Base-by-base conservation (phyloP, 2,888 invertebrate species). In the Callyntrura guangdongensis region DNA sequence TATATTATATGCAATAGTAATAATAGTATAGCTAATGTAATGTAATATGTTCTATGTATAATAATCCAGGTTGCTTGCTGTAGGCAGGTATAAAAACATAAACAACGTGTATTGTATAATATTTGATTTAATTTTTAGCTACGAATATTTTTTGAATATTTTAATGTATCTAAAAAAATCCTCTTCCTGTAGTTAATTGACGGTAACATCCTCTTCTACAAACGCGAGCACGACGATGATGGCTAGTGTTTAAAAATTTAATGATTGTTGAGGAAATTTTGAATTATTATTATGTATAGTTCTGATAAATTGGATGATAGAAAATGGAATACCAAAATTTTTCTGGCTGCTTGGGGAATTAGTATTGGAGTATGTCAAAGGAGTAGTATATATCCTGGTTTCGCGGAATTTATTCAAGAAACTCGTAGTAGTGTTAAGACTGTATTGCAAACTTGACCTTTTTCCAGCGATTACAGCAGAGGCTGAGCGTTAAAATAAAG, bases 61-160 rank as follows among this genome's bases (percentile, higher is more conserved):
- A 88, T 90, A 90, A 90, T 90, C 90, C 90, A 90, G 90, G 90
- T 90, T 90, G 90, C 90, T 90, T 90, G 90, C 90, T 90, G 90
- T 82, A 90, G 90, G 90, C 86, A 90, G 90, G 90, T 90, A 90
- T 90, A 90, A 90, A 90, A 90, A 90, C 90, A 90, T 90, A 90
- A 90, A 90, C 90, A 90, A 90, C 90, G 90, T 90, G 90, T 89
- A 89, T 72, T 69, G 67, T 89, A 83, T 82, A 72, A 25, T 83
- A 59, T 90, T 47, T 82, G 27, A 74, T 82, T 27, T 74, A 79
- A 72, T 81, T 36, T 81, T 5, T 82, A 82, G 27, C 25, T 59
- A 36, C 36, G 61, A 81, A 47, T 89, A 83, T 83, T 20, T 89
- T 64, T 47, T 17, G 61, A 27, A 14, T 79, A 86, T 14, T 86